A percentile compares a stretch with the other conserved stretches of the same genome.
Evolutionary conservation across 2,797 vertebrate genomes (phyloP).

Genomic region (Morelia viridis): DNA sequence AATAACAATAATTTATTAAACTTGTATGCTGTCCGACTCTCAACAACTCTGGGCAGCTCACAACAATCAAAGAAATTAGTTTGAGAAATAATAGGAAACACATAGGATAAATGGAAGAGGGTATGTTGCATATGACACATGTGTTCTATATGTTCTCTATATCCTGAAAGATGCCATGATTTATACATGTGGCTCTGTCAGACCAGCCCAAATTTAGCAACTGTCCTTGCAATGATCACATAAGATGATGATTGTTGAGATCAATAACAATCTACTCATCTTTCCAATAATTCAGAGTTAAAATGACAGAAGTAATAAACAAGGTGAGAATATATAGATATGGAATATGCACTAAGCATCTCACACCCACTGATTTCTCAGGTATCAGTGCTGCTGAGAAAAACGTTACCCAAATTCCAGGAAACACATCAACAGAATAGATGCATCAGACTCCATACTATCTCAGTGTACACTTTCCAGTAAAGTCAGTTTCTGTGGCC

Average conservation of each 20-base stretch:
- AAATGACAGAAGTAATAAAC: neutral
- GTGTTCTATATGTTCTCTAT: neutral
- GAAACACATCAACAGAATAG: neutral
- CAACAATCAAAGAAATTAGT: neutral
- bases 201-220: neutral
- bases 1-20: too few species aligned
- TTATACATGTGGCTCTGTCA: neutral
- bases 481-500: neutral
- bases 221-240: neutral
- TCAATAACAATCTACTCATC: neutral
- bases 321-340: neutral
- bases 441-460: neutral
- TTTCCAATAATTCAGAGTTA: constrained; percentile 1
- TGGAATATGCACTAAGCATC: neutral
- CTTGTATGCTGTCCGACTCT: too few species aligned
- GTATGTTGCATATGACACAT: neutral
- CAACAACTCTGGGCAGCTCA: too few species aligned
- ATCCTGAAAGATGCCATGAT: neutral
- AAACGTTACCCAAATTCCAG: neutral
- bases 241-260: neutral
- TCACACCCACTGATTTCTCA: neutral
- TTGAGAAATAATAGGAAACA: neutral
- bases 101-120: too few species aligned
- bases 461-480: neutral
- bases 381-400: neutral